phyloP scores from a whole-genome alignment of 2,113 vertebrate species.

The Cavia porcellus region DNA sequence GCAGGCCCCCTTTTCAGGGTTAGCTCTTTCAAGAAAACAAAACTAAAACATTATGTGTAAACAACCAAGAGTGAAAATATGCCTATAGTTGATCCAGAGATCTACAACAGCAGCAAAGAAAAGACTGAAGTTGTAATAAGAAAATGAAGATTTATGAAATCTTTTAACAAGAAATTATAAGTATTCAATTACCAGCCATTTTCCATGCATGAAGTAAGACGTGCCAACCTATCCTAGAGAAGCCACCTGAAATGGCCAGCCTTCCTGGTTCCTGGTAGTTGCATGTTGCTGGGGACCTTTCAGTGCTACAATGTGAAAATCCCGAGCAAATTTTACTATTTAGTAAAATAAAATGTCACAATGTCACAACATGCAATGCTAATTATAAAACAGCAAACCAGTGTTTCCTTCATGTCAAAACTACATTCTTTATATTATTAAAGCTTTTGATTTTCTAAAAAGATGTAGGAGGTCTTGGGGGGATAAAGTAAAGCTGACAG shows the following conservation, averaged over 20 bases:
- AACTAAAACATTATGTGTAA: not conserved
- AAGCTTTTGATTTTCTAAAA: not conserved
- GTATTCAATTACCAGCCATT: not conserved
- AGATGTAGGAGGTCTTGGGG: not conserved
- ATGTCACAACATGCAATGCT: not conserved
- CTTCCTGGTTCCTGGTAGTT: not conserved
- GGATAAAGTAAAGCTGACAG: slow-evolving; percentile 1
- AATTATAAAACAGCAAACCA: not conserved
- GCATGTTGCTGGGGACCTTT: not conserved
- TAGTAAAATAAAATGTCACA: not conserved
- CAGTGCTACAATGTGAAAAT: not conserved
- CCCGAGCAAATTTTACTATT: not conserved
- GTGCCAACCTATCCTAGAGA: not conserved
- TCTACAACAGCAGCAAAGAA: not conserved
- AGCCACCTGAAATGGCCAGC: not conserved
- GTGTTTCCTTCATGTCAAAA: slow-evolving; percentile 30
- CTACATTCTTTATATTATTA: not conserved
- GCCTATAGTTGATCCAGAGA: not conserved
- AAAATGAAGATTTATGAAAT: not conserved
- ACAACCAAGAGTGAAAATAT: slow-evolving; percentile 8
- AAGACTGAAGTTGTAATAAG: not conserved
- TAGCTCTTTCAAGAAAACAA: slow-evolving; percentile 24
- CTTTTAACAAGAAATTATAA: not conserved
- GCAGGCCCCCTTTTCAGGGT: not conserved
- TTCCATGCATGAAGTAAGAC: not conserved